Evolutionary conservation across 2,888 invertebrate species (phyloP), one percentile per base, ranked within the genome.

Genomic region (Keiferia lycopersicella): DNA sequence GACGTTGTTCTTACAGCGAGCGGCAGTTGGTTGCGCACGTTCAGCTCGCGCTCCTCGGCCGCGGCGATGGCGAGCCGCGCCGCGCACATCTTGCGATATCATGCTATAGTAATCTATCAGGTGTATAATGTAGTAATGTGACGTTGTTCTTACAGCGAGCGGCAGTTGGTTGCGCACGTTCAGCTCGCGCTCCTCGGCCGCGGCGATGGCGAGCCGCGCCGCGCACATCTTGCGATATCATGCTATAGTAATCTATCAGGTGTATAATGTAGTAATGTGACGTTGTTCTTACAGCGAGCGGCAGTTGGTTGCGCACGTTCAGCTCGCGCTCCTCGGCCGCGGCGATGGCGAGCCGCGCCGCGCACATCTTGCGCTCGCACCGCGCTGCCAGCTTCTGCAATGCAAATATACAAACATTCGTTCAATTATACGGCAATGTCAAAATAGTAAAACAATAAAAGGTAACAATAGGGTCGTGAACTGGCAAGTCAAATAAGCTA

Each of bases 141-240:
- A n/a, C n/a, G n/a, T n/a, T n/a, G n/a, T 26, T 4, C 26, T 26
- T 26, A 26, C 26, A 26, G 26, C 26, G 6, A 26, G 26, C 6
- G 26, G 26, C 26, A 41, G 14, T 41, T 41, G 26, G 26, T 26
- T 26, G 26, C 26, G 26, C 26, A 26, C 26, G 26, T 26, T 26
- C 26, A 26, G 26, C 26, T 26, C 26, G 3, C 91, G 82, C 68
- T 91, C 88, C 76, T 91, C 91, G 16, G 91, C 91, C 20, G 88
- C 84, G 60, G 88, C 81, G 73, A 91, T 89, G 66, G 91, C 91
- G 53, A 88, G 82, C 18, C 90, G 84, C 76, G 91, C 91, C 73
- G 90, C 91, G 62, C 88, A 88, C 88, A 91, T 89, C 74, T 89
- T 90, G 65, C 91, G n/a, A n/a, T n/a, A n/a, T n/a, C n/a, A n/a